Evolutionary conservation across 2,888 invertebrate genomes (phyloP), one percentile per base, ranked within the genome.

Genomic region (Cheilosia vulpina): DNA sequence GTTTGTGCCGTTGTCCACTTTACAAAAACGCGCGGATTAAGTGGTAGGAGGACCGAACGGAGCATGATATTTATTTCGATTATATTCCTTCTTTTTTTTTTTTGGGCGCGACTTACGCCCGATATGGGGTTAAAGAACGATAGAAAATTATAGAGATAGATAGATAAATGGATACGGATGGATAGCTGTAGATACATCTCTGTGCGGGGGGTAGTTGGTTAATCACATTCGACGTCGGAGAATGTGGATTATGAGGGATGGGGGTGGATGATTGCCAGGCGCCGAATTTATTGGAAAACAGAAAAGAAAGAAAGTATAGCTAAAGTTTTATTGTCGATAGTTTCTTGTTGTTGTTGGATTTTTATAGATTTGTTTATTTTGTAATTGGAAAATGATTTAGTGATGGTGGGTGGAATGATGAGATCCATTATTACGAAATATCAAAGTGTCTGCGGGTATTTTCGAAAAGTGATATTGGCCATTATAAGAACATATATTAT

Each of bases 291-390:
- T 69, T 69, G 68, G 21, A 53, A 66, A 77, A 66, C 5, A 58
- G 31, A n/a, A 45, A 38, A 50, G 17, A 50, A 45, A 38, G 17
- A 62, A 52, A 66, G 38, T 17, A 69, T 53, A 15, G 45, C 45
- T 45, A 62, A 62, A 77, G 34, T 77, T 60, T 24, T 52, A 58
- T 60, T 77, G 69, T 69, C 17, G 58, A 77, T 68, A 53, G 45
- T 50, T 53, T 62, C 17, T 55, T 55, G 31, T 62, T 71, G 71
- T 52, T 41, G 60, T 53, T 69, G 47, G 4, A 43, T 58, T 69
- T 62, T 77, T 69, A 77, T 69, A 31, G 77, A 69, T 62, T 77
- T 77, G 68, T 77, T 69, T 69, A 69, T 38, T 77, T 55, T 55
- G 38, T 60, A 62, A 68, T 53, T 69, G 69, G 55, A 68, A 69